Base-by-base conservation (phyloP, 2,113 vertebrate species). In the Microtus pennsylvanicus region DNA sequence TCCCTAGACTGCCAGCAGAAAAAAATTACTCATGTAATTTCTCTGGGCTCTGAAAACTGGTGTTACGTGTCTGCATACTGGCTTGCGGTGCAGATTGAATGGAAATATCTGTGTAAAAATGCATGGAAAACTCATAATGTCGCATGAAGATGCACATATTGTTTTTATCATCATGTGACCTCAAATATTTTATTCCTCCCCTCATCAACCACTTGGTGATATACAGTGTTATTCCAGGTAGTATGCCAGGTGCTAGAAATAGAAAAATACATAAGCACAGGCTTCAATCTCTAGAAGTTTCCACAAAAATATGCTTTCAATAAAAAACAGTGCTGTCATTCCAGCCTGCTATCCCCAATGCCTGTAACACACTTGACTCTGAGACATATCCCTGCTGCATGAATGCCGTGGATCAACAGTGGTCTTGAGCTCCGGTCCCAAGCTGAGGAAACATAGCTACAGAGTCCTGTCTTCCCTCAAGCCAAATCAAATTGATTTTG, bases 91-190 rank as follows among this genome's bases (percentile, higher is more conserved):
- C 58, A 42, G 26, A 52, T 26, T 58, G 38, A 24, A 24, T 47
- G 75, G 11, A 45, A 28, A 58, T 76, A 83, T 33, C 65, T 17
- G 0, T 19, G 10, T 55, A 47, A 94, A 92, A 45, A 8, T 21
- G 22, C 28, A n/a, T 74, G n/a, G 42, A 89, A 55, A 38, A 55
- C 10, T 12, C 3, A 35, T 6, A 67, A 70, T 8, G 6, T 28
- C 30, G 19, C 9, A 1, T 13, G 2, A 24, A 21, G 3, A 19
- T 14, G 55, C 0, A 0, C 2, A 5, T 26, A 55, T 0, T 10
- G 21, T 4, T 45, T 86, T 33, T 55, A 30, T 65, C 1, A 6
- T 74, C 35, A 4, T 9, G 7, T 89, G 12, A 83, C 30, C 5
- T 67, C 83, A 19, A 74, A 16, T 61, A 21, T 74, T 94, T 92